phyloP scores from a whole-genome alignment of 2,113 vertebrate species.

The Pygoscelis antarcticus region DNA sequence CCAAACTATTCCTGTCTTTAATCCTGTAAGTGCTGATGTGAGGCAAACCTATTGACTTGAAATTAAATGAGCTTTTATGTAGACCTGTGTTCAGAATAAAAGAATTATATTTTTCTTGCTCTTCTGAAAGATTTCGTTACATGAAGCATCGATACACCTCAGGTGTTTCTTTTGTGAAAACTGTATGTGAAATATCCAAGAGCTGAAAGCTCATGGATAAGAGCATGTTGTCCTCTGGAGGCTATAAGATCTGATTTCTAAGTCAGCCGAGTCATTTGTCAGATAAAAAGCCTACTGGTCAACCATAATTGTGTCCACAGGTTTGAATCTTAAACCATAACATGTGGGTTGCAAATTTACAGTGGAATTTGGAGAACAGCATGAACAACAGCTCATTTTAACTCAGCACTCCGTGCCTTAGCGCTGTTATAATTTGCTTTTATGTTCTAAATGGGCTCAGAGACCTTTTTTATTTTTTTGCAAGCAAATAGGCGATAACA shows the following conservation, averaged over 20 bases:
- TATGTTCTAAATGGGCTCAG: not conserved
- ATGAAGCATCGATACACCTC: conserved; percentile 52
- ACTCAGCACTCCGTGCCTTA: not conserved
- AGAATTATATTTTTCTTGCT: conserved; percentile 48
- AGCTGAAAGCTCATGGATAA: conserved; percentile 24
- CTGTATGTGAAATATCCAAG: conserved; percentile 54
- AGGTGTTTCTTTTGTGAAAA: conserved; percentile 70
- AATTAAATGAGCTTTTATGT: conserved; percentile 71
- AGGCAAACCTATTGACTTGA: conserved; percentile 59
- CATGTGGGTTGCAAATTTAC: conserved; percentile 36
- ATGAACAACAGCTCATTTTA: not conserved
- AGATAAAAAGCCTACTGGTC: conserved; percentile 65
- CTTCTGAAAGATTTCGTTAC: conserved; percentile 64
- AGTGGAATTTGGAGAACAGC: not conserved
- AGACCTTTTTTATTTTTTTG: conserved; percentile 10
- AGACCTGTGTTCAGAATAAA: conserved; percentile 53
- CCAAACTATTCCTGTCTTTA: conserved; percentile 66
- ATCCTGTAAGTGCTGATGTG: conserved; percentile 60
- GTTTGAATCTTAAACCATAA: conserved; percentile 62
- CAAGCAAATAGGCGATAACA: conserved; percentile 4
- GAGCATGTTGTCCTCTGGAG: conserved; percentile 49
- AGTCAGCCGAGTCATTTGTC: conserved; percentile 53
- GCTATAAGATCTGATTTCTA: conserved; percentile 55
- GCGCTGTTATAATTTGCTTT: conserved; percentile 5
- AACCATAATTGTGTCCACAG: conserved; percentile 61